These are phyloP conservation scores for Leptarthrus brevirostris DNA, from an alignment of 2,888 invertebrate species.

Conservation along the genomic window DNA sequence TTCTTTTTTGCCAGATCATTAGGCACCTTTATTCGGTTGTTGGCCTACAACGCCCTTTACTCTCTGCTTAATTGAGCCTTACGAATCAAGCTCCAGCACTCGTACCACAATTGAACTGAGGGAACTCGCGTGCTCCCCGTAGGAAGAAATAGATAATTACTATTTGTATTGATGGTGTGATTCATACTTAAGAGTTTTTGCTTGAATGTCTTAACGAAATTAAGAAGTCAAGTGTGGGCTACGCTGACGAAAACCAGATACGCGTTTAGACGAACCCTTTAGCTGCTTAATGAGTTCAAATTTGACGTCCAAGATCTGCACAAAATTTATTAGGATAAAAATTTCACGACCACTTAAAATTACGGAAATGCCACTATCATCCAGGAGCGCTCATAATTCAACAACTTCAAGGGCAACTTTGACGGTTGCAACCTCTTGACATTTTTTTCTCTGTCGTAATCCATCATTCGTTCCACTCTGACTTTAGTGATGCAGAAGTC, in stretches of 20 bases:
- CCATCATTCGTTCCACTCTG: too few species aligned
- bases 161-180: background rate
- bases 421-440: background rate
- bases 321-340: background rate
- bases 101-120: background rate
- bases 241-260: too few species aligned
- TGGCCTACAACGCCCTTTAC: background rate
- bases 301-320: background rate
- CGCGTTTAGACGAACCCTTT: too few species aligned
- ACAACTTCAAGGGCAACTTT: background rate
- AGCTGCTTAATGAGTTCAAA: background rate
- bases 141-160: background rate
- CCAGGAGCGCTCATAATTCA: too few species aligned
- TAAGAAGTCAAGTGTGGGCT: background rate
- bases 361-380: background rate
- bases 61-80: background rate
- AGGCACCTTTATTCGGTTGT: constrained; percentile 17
- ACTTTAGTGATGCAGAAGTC: background rate
- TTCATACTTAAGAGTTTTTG: background rate
- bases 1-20: constrained; percentile 35
- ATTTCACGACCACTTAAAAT: background rate
- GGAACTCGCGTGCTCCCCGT: background rate
- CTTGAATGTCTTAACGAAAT: background rate
- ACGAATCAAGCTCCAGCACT: background rate
- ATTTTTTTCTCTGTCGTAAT: background rate